Conservation (phyloP, 2,888 invertebrate species). For the Harpagoxenus sublaevis region DNA sequence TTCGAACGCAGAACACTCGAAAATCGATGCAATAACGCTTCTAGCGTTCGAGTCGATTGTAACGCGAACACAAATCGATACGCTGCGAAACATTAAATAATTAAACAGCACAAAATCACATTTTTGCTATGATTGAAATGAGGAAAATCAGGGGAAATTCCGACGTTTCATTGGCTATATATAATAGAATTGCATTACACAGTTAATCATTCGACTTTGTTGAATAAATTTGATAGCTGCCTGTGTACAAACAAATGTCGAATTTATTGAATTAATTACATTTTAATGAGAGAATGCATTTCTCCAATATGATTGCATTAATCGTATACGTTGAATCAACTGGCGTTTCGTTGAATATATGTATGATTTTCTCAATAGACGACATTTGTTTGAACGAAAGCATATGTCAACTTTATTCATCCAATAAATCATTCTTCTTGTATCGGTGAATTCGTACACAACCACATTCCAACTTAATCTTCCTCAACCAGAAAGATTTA, state of each 20-base stretch:
- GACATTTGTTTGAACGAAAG: background rate
- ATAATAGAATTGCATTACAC: background rate
- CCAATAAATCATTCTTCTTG: background rate
- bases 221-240: background rate
- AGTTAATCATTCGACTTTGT: background rate
- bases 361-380: slow-evolving; percentile 2
- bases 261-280: slow-evolving; percentile 15
- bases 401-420: background rate
- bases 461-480: background rate
- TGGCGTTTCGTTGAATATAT: background rate
- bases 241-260: slow-evolving; percentile 1
- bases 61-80: slow-evolving; percentile 17
- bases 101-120: slow-evolving; percentile 7
- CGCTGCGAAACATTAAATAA: slow-evolving; percentile 16
- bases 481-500: background rate
- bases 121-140: background rate
- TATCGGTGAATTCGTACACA: background rate
- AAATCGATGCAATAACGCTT: slow-evolving; percentile 25
- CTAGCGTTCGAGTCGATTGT: background rate
- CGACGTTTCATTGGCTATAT: background rate
- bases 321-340: background rate
- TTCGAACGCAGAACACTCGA: slow-evolving; percentile 10
- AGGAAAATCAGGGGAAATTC: background rate
- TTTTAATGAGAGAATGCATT: slow-evolving; percentile 18
- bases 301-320: slow-evolving; percentile 5